Evolutionary conservation across 2,113 vertebrate genomes (phyloP).

Genomic region (Pomatorhinus ruficollis): DNA sequence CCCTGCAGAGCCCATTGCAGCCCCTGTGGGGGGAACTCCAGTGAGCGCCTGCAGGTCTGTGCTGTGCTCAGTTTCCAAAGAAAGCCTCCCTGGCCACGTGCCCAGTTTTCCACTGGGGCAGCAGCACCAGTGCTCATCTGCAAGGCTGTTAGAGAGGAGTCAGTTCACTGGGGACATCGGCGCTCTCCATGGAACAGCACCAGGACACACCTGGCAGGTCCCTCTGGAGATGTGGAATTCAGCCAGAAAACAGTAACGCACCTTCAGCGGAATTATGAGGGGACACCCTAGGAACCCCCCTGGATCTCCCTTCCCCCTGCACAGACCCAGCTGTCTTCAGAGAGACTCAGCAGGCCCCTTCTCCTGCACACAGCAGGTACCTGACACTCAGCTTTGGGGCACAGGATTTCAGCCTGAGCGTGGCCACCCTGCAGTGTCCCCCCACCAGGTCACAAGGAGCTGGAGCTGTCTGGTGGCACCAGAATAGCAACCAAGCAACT

Average conservation of each 20-base stretch:
- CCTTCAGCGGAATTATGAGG: background rate
- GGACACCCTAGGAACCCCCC: background rate
- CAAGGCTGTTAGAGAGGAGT: background rate
- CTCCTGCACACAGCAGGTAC: background rate
- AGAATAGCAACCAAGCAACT: background rate
- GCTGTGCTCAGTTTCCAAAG: background rate
- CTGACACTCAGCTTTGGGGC: background rate
- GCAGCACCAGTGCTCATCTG: background rate
- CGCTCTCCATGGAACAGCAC: background rate
- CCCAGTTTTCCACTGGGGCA: background rate
- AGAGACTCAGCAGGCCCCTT: background rate
- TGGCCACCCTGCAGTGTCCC: background rate
- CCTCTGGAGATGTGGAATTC: background rate
- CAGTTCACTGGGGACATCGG: background rate
- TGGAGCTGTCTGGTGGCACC: background rate
- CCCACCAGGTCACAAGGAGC: background rate
- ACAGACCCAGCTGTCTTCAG: background rate
- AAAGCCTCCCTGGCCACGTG: background rate
- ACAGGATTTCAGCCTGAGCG: background rate
- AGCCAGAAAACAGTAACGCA: background rate
- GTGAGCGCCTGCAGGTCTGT: fast-evolving
- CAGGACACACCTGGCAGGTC: background rate
- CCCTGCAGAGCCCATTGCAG: background rate
- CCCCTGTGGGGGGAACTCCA: background rate
- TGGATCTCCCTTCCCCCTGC: background rate